Percentiles rank a stretch among this genome's conserved stretches.
Conservation (phyloP, 2,797 vertebrate species). For the Manis pentadactyla region DNA sequence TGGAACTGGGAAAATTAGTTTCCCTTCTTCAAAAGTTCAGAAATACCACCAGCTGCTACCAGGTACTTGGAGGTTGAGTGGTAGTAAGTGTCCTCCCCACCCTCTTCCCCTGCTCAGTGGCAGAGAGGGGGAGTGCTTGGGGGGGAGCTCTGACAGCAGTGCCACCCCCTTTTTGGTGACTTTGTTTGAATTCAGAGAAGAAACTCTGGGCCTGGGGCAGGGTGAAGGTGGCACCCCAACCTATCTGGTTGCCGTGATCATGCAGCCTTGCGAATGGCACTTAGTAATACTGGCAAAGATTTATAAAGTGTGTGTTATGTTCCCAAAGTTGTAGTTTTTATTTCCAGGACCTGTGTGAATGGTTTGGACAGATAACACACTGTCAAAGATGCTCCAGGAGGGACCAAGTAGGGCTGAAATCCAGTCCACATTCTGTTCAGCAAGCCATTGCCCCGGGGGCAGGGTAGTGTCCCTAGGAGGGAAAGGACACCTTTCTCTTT, state of each 20-base stretch:
- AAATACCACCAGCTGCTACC: constrained; percentile 73
- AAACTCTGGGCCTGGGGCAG: neutral
- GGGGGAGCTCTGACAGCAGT: neutral
- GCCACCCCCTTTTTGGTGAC: neutral
- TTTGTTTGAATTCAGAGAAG: neutral
- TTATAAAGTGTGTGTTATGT: accelerated
- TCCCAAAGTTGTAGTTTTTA: neutral
- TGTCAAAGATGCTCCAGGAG: neutral
- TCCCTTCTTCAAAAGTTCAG: constrained; percentile 69
- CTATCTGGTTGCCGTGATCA: accelerated
- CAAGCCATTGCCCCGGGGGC: accelerated
- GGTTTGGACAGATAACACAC: too few species aligned
- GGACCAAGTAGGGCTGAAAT: accelerated
- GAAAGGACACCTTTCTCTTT: accelerated
- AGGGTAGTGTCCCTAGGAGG: neutral
- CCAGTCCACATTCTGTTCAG: neutral
- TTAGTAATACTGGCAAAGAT: neutral
- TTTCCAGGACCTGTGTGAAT: neutral
- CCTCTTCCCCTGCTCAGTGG: too few species aligned
- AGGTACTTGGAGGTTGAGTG: constrained; percentile 65
- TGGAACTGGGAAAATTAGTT: constrained; percentile 74
- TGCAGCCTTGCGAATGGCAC: accelerated
- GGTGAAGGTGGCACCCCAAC: accelerated
- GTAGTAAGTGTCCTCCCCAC: neutral
- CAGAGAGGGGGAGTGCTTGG: neutral